Evolutionary conservation across 2,797 vertebrate genomes (phyloP), one percentile per base, ranked within the genome.

Genomic region (Acrossocheilus fasciatus): DNA sequence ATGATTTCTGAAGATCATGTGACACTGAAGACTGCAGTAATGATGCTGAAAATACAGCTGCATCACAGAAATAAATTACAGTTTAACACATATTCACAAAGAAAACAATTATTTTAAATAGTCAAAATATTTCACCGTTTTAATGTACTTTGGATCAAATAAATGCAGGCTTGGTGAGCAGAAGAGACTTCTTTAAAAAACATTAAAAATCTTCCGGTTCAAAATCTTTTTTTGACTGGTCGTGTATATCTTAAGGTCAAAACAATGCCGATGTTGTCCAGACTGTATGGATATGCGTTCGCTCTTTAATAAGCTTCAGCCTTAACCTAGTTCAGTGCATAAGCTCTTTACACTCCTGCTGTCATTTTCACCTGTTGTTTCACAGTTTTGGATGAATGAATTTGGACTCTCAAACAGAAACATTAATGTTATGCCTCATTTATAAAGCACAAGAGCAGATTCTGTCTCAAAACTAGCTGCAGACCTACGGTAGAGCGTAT

Each of bases 301-400:
- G 10, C 57, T 64, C 39, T 43, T 26, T 64, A 23, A 57, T 20
- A 41, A n/a, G 52, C 20, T 66, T 80, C 78, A 12, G 59, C 59
- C 78, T 81, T 81, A 66, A 66, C 15, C 6, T 34, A 30, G 39
- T 34, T 47, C 78, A 80, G 78, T 45, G 15, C 78, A 80, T 66
- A 45, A 66, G 41, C 41, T 45, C 4, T 66, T 62, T 20, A 66
- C 59, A 47, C 77, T 62, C 73, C 50, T 50, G 45, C 45, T 52
- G 14, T 34, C 52, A 17, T 59, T 54, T 18, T 20, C 47, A 18
- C 47, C 10, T 34, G 18, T 75, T 30, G 47, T 12, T 76, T 76
- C 26, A 17, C 17, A 52, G 69, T 39, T 69, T 66, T 34, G 30
- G 26, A 7, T 8, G 14, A 34, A 66, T 36, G 34, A 39, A 4